Evolutionary conservation across 2,113 vertebrate species (phyloP).

Genomic region (Phalacrocorax brasilianus): DNA sequence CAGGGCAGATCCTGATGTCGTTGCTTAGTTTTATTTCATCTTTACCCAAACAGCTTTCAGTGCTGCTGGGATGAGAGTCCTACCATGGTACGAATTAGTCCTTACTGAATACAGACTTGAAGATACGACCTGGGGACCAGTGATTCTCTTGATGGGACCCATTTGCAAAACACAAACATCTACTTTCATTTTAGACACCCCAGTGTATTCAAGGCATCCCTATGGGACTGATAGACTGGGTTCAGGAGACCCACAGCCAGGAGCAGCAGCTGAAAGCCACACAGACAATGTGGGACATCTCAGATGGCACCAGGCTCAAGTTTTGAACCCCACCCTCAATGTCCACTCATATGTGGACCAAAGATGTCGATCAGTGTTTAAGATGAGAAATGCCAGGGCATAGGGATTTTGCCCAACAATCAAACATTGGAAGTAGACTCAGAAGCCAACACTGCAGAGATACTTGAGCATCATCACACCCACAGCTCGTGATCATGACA

Average conservation of each 20-base stretch:
- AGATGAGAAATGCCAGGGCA: neutral
- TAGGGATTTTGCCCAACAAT: neutral
- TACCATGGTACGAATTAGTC: neutral
- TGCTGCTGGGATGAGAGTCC: neutral
- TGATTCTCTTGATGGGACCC: neutral
- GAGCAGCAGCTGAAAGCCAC: neutral
- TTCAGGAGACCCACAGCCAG: neutral
- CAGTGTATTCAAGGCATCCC: neutral
- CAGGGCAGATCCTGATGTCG: neutral
- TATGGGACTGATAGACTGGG: neutral
- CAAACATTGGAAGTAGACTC: neutral
- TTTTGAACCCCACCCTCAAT: neutral
- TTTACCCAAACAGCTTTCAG: neutral
- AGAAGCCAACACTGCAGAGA: neutral
- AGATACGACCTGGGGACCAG: rapidly evolving
- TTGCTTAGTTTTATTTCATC: neutral
- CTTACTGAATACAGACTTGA: neutral
- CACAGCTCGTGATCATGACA: neutral
- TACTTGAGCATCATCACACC: neutral
- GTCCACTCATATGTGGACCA: neutral
- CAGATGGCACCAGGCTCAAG: neutral
- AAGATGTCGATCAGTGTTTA: neutral
- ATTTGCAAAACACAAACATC: neutral
- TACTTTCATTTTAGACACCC: neutral
- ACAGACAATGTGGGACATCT: neutral